phyloP scores from a whole-genome alignment of 2,888 invertebrate genomes.

The Mythimna vitellina region DNA sequence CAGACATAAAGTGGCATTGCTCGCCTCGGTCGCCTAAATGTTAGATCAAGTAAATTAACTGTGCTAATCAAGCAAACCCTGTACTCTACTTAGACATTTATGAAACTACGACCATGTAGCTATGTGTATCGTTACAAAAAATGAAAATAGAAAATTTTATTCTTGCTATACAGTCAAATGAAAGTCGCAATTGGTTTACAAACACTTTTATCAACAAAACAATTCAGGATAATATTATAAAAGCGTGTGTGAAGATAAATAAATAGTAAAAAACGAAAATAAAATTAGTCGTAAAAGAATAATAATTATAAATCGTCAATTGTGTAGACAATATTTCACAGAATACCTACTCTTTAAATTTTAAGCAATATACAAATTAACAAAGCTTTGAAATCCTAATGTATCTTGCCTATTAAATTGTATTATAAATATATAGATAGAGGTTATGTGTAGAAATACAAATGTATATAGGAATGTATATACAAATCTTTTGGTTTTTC shows the following conservation, averaged over 20 bases:
- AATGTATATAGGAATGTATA: slow-evolving; percentile 64
- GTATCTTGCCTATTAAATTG: slow-evolving; percentile 54
- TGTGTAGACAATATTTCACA: slow-evolving; percentile 85
- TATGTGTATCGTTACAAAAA: slow-evolving; percentile 42
- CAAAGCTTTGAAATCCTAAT: slow-evolving; percentile 57
- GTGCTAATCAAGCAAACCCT: slow-evolving; percentile 35
- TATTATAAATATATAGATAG: slow-evolving; percentile 47
- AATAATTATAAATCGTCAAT: slow-evolving; percentile 78
- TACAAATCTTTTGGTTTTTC: slow-evolving; percentile 37
- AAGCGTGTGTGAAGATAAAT: slow-evolving; percentile 17
- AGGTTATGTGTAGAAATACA: slow-evolving; percentile 51
- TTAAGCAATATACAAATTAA: slow-evolving; percentile 63
- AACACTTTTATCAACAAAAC: not conserved
- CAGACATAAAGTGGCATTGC: slow-evolving; percentile 12
- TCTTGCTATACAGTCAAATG: slow-evolving; percentile 34
- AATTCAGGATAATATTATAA: not conserved
- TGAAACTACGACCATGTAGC: slow-evolving; percentile 23
- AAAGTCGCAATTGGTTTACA: slow-evolving; percentile 15
- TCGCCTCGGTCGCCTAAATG: slow-evolving; percentile 24
- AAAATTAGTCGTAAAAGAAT: slow-evolving; percentile 44
- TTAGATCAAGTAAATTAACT: slow-evolving; percentile 37
- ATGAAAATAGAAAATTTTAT: slow-evolving; percentile 35
- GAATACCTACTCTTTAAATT: slow-evolving; percentile 58
- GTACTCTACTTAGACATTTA: slow-evolving; percentile 44
- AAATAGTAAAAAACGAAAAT: slow-evolving; percentile 4